These are phyloP conservation scores for Osmerus eperlanus DNA, from an alignment of 2,113 vertebrate genomes.

Conservation along the genomic window DNA sequence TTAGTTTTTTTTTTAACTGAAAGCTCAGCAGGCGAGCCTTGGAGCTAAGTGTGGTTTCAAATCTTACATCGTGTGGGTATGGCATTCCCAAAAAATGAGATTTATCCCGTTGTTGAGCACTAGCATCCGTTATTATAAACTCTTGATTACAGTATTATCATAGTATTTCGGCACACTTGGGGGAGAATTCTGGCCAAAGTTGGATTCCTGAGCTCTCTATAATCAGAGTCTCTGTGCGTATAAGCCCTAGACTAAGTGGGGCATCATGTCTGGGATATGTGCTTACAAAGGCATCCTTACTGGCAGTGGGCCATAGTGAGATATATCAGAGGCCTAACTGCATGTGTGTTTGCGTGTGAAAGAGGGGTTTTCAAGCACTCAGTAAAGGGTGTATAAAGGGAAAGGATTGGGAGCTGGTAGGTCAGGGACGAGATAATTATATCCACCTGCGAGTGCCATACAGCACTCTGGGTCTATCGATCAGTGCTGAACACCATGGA, in stretches of 20 bases:
- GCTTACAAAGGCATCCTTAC: constrained; percentile 12
- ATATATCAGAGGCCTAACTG: constrained; percentile 22
- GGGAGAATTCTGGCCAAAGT: too few species aligned
- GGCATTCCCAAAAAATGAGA: too few species aligned
- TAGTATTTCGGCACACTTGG: too few species aligned
- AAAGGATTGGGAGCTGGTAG: constrained; percentile 33
- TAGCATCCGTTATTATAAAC: too few species aligned
- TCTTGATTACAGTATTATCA: too few species aligned
- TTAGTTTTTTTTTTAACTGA: too few species aligned
- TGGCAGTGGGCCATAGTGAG: constrained; percentile 29
- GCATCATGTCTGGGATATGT: constrained; percentile 22
- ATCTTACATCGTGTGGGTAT: too few species aligned
- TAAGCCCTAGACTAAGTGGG: constrained; percentile 30
- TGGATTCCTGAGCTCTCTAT: not conserved
- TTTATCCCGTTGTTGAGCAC: too few species aligned
- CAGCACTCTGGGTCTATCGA: constrained; percentile 57
- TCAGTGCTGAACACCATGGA: constrained; percentile 47
- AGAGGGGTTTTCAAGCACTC: not conserved
- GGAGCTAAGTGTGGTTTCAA: too few species aligned
- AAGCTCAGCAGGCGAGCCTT: too few species aligned
- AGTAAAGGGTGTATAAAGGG: not conserved
- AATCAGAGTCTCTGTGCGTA: not conserved
- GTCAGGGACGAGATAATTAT: constrained; percentile 53
- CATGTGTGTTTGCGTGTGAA: not conserved
- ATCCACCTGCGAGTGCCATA: constrained; percentile 61